Percentiles rank a stretch among this genome's conserved stretches.
These are phyloP conservation scores for Drosophila parabipectinata DNA, from an alignment of 1,140 invertebrate species.

Conservation along the genomic window DNA sequence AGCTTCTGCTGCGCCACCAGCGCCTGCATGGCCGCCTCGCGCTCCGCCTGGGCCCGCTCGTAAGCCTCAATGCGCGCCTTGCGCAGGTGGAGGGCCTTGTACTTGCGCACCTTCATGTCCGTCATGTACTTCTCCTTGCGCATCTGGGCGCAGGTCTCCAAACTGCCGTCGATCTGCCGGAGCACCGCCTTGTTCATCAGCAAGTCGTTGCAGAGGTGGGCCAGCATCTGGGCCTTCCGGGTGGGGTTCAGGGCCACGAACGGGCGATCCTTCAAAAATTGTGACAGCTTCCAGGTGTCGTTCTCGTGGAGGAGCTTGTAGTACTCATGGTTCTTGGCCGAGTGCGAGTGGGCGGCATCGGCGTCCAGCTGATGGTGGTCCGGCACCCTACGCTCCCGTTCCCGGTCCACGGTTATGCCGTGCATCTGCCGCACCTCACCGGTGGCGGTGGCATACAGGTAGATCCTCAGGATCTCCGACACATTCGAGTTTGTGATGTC, in stretches of 20 bases:
- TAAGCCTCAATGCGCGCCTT: slow-evolving; percentile 90
- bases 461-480: slow-evolving; percentile 96
- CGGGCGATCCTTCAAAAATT: slow-evolving; percentile 90
- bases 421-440: slow-evolving; percentile 93
- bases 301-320: slow-evolving; percentile 91
- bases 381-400: slow-evolving; percentile 90
- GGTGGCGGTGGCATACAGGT: slow-evolving; percentile 93
- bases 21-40: slow-evolving; percentile 76
- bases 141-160: slow-evolving; percentile 90
- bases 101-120: slow-evolving; percentile 95
- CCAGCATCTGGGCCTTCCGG: slow-evolving; percentile 93
- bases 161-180: slow-evolving; percentile 90
- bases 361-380: slow-evolving; percentile 91
- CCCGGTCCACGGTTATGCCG: slow-evolving; percentile 90
- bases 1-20: slow-evolving; percentile 71
- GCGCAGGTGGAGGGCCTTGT: slow-evolving; percentile 88
- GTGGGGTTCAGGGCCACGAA: slow-evolving; percentile 94
- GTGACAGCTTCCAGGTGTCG: slow-evolving; percentile 88
- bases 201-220: slow-evolving; percentile 96
- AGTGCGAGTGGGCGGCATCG: slow-evolving; percentile 86
- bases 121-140: slow-evolving; percentile 92
- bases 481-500: slow-evolving; percentile 96
- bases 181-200: slow-evolving; percentile 95
- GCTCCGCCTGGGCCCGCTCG: slow-evolving; percentile 86
- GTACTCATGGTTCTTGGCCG: slow-evolving; percentile 90